These are phyloP conservation scores for Heliconius aoede DNA, from an alignment of 2,888 invertebrate genomes.

Conservation along the genomic window DNA sequence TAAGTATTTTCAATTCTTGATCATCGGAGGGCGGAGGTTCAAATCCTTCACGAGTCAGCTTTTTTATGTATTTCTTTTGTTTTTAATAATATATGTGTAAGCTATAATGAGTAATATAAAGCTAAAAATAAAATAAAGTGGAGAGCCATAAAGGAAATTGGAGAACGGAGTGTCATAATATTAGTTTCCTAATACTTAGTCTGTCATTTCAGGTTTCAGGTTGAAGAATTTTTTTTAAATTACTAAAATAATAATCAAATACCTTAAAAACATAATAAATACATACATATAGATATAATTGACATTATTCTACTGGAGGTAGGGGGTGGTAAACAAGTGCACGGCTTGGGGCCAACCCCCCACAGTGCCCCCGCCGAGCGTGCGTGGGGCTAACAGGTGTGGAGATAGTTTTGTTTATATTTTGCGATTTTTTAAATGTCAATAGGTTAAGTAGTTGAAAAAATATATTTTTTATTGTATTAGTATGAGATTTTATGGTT, in stretches of 20 bases:
- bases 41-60: slow-evolving; percentile 56
- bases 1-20: slow-evolving; percentile 45
- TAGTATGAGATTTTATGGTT: too few relatives aligned
- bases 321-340: slow-evolving; percentile 36
- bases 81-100: too few relatives aligned
- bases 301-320: slow-evolving; percentile 19
- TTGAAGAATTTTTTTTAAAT: neutral
- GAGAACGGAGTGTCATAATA: neutral
- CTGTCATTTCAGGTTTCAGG: too few relatives aligned
- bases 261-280: neutral
- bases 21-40: slow-evolving; percentile 56
- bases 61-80: neutral
- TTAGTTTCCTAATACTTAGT: neutral
- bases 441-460: neutral
- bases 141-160: too few relatives aligned
- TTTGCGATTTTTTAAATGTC: slow-evolving; percentile 26
- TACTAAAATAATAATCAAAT: neutral
- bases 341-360: slow-evolving; percentile 46
- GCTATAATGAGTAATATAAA: too few relatives aligned
- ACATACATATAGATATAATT: neutral
- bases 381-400: slow-evolving; percentile 46
- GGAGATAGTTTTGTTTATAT: slow-evolving; percentile 38
- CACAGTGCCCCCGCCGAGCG: slow-evolving; percentile 44
- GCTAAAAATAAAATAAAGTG: too few relatives aligned
- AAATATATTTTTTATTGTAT: too few relatives aligned